phyloP scores from a whole-genome alignment of 2,888 invertebrate genomes.

The Tetragnatha montana region DNA sequence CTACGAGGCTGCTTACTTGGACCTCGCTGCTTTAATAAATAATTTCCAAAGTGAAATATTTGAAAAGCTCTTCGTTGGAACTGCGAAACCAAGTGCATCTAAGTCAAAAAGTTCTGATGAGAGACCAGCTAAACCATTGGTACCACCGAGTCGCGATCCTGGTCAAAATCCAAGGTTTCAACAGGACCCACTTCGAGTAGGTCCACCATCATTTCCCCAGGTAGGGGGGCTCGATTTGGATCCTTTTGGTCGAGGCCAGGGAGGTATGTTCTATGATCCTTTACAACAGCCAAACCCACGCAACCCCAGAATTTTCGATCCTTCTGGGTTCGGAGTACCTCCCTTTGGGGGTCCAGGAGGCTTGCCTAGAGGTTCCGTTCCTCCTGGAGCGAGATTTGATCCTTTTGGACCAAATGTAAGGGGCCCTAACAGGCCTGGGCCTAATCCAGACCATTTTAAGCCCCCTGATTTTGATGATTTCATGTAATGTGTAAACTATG shows the following conservation, averaged over 20 bases:
- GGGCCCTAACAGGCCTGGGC: slow-evolving; percentile 12
- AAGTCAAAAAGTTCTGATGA: neutral
- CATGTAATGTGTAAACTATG: neutral
- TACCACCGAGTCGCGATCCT: neutral
- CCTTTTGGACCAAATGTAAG: slow-evolving; percentile 48
- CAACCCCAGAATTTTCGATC: neutral
- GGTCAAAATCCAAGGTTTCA: neutral
- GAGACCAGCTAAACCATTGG: neutral
- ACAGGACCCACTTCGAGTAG: neutral
- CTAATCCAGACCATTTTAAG: slow-evolving; percentile 52
- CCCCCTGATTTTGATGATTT: slow-evolving; percentile 58
- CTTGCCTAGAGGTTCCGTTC: slow-evolving; percentile 52
- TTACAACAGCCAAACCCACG: too few relatives aligned
- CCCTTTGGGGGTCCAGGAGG: slow-evolving; percentile 18
- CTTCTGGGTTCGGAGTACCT: neutral
- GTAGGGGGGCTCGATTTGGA: slow-evolving; percentile 51
- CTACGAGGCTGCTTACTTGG: slow-evolving; percentile 34
- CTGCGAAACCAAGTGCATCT: neutral
- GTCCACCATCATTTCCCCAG: slow-evolving; percentile 10
- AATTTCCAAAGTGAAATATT: slow-evolving; percentile 27
- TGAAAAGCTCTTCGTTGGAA: neutral
- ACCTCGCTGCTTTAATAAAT: slow-evolving; percentile 13
- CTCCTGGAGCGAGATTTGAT: slow-evolving; percentile 65
- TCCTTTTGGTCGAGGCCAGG: slow-evolving; percentile 24
- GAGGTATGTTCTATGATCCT: slow-evolving; percentile 58